Evolutionary conservation across 2,797 vertebrate species (phyloP).

Genomic region (Sorex maritimensis): DNA sequence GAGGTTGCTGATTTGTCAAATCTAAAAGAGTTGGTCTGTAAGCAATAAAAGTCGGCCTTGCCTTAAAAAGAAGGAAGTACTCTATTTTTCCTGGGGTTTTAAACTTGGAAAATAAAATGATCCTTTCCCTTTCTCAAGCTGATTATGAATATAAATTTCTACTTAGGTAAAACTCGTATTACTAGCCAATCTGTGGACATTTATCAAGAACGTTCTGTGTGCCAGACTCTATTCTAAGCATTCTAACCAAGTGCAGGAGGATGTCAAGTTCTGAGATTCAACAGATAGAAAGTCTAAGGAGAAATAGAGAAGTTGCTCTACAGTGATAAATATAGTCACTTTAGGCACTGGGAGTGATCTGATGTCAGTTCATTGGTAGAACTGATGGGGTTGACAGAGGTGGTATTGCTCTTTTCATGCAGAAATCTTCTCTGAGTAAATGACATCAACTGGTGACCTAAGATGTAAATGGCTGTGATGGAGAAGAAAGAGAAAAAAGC

Average conservation of each 20-base stretch:
- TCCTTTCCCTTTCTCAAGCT: constrained; percentile 28
- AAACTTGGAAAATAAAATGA: constrained; percentile 39
- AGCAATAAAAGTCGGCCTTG: constrained; percentile 12
- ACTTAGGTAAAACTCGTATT: background rate
- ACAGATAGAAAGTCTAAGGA: background rate
- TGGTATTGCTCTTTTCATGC: background rate
- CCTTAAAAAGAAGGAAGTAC: background rate
- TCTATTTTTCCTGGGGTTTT: background rate
- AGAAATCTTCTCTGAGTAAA: background rate
- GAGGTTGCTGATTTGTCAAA: constrained; percentile 30
- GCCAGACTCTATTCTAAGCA: background rate
- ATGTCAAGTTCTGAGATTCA: background rate
- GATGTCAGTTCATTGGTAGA: background rate
- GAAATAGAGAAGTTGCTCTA: background rate
- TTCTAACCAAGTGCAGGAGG: background rate
- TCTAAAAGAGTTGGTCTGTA: background rate
- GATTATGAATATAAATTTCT: constrained; percentile 31
- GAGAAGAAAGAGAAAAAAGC: background rate
- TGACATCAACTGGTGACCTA: background rate
- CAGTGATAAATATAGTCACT: background rate
- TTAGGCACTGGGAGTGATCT: background rate
- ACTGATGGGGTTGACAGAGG: background rate
- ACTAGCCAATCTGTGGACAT: background rate
- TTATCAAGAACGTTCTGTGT: background rate
- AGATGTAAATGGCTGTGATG: background rate